phyloP scores from a whole-genome alignment of 2,113 vertebrate genomes.

The Nothocercus nigrocapillus region DNA sequence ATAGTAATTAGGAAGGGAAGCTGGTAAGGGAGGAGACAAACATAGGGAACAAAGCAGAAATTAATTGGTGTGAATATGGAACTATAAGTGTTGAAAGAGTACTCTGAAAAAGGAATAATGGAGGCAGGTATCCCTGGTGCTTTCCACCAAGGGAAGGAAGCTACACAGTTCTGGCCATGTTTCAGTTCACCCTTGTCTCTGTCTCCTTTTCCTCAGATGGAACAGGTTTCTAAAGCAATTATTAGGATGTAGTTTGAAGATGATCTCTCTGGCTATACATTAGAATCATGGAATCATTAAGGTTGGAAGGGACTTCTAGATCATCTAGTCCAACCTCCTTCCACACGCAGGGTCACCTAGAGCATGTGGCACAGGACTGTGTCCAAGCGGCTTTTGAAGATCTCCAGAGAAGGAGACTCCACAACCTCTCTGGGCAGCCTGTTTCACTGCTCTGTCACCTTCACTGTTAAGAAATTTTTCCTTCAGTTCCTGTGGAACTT shows the following conservation, averaged over 20 bases:
- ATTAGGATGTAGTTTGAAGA: not conserved
- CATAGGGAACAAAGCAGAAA: not conserved
- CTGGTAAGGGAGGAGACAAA: not conserved
- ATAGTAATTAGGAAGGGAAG: not conserved
- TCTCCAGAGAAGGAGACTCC: too few species aligned
- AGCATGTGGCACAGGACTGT: too few species aligned
- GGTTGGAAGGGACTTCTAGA: too few species aligned
- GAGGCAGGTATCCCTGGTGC: not conserved
- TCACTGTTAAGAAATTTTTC: too few species aligned
- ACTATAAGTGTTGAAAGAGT: not conserved
- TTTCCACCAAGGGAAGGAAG: not conserved
- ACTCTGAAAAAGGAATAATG: not conserved
- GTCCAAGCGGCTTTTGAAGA: too few species aligned
- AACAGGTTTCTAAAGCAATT: not conserved
- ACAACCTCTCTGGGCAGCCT: too few species aligned
- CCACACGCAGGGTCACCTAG: too few species aligned
- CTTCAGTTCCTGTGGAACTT: too few species aligned
- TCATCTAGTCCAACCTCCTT: too few species aligned
- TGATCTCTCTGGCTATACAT: not conserved
- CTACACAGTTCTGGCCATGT: not conserved
- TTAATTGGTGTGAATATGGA: not conserved
- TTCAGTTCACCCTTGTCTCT: not conserved
- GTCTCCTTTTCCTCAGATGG: not conserved
- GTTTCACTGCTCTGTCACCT: too few species aligned
- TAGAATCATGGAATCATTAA: too few species aligned